Base-by-base conservation (phyloP, 2,113 vertebrate genomes). In the Seriola rivoliana region DNA sequence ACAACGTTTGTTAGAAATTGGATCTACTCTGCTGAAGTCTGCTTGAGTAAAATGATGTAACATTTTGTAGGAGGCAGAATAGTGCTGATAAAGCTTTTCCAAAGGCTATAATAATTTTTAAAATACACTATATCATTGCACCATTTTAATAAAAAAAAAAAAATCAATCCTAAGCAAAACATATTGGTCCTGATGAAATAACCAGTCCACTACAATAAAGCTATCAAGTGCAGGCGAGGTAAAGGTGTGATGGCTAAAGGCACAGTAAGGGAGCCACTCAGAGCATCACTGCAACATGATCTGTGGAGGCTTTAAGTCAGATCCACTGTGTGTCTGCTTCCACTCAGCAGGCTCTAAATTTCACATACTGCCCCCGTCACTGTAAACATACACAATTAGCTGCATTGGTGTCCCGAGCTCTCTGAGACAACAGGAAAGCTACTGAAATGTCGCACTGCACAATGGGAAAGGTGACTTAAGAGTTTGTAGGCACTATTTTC, bases 241-340 rank as follows among this genome's bases (percentile, higher is more conserved):
- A 21, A 77, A 76, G 58, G 66, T 46, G n/a, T 16, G 58, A n/a
- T 16, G 66, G 65, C 38, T 48, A n/a, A 71, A 82, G 69, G 74
- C 65, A 75, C 70, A 36, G 50, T 4, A 1, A 58, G 11, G 46
- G n/a, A 59, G 44, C 58, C 23, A 0, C 17, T 72, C 34, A 3
- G 58, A 57, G 66, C 29, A 67, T 65, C 75, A 40, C 75, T 71
- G 81, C 63, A 85, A 78, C 81, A 48, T 67, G 81, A 85, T 75
- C 75, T 36, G 58, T 64, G 54, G 68, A 42, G n/a, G 54, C 73
- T 55, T 67, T 9, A 14, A 32, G 38, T 57, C n/a, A 0, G 60
- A 59, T 66, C 65, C 68, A 17, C 44, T 3, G 68, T 12, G 68
- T 12, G 69, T 83, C 78, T 68, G 80, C 1, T 60, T 77, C 77